These are phyloP conservation scores for Netelia inedita DNA, from an alignment of 2,888 invertebrate genomes.

Conservation along the genomic window DNA sequence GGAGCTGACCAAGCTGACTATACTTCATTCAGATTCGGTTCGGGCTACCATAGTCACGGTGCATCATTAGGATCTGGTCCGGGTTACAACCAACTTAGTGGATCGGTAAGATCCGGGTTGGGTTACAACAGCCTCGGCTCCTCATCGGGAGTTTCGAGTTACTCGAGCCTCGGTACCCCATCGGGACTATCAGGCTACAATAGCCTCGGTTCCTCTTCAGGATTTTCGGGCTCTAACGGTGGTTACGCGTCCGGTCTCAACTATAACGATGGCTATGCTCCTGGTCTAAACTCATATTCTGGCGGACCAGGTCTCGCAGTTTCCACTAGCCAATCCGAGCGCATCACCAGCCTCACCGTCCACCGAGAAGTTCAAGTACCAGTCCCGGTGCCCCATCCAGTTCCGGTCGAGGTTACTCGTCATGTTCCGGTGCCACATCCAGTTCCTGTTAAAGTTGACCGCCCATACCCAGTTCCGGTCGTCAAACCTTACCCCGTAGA, in stretches of 20 bases:
- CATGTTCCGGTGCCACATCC: conserved; percentile 75
- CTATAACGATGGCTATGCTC: conserved; percentile 40
- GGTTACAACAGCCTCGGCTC: conserved; percentile 29
- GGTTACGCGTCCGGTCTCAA: conserved; percentile 55
- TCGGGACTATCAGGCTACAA: conserved; percentile 47
- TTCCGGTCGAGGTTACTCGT: conserved; percentile 75
- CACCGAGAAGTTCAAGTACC: conserved; percentile 75
- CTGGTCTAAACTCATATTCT: conserved; percentile 38
- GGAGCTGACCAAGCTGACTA: no score
- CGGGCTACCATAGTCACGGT: conserved; percentile 1
- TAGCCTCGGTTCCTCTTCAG: neutral
- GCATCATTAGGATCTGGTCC: conserved; percentile 40
- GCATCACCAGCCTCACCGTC: conserved; percentile 74
- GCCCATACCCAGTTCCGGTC: conserved; percentile 73
- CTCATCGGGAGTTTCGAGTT: conserved; percentile 31
- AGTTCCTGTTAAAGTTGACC: conserved; percentile 73
- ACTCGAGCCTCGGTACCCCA: neutral
- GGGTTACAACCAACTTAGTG: conserved; percentile 25
- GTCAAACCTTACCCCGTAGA: conserved; percentile 74
- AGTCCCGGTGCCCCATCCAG: conserved; percentile 74
- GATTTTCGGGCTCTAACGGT: conserved; percentile 46
- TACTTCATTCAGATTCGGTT: no score
- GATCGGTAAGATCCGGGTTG: conserved; percentile 31
- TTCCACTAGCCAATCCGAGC: conserved; percentile 60
- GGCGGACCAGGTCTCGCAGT: conserved; percentile 40